phyloP scores from a whole-genome alignment of 64 coral and sea anemone species.

The Astreopora myriophthalma region DNA sequence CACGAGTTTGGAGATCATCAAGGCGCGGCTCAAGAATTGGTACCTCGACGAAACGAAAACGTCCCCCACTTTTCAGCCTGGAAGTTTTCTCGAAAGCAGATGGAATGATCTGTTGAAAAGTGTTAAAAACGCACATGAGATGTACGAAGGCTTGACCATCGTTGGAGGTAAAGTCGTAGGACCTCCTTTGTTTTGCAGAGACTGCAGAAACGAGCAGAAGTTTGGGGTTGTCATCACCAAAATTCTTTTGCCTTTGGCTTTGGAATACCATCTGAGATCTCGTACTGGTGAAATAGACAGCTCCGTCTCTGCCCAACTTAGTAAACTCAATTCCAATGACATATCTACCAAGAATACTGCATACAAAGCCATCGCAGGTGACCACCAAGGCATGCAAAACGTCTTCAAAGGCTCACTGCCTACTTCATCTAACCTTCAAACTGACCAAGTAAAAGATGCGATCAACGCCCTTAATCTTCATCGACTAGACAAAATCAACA shows the following conservation, averaged over 20 bases:
- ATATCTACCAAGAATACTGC: background rate
- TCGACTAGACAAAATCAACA: slow-evolving; percentile 43
- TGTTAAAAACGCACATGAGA: background rate
- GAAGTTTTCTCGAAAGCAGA: background rate
- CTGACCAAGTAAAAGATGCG: background rate
- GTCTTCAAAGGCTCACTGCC: background rate
- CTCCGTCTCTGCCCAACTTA: background rate
- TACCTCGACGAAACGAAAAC: slow-evolving; percentile 36
- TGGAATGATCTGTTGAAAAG: background rate
- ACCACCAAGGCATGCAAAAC: background rate
- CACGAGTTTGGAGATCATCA: slow-evolving; percentile 18
- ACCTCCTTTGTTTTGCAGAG: slow-evolving; percentile 47
- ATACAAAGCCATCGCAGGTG: background rate
- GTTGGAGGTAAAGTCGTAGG: background rate
- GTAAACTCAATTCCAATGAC: background rate
- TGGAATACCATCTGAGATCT: slow-evolving; percentile 60
- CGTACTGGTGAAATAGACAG: slow-evolving; percentile 21
- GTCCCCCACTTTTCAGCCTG: background rate
- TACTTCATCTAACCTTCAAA: background rate
- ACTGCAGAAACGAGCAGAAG: slow-evolving; percentile 4
- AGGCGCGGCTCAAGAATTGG: slow-evolving; percentile 58
- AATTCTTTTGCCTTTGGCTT: slow-evolving; percentile 56
- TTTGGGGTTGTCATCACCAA: slow-evolving; percentile 44
- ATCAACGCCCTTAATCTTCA: slow-evolving; percentile 43
- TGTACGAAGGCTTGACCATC: background rate